Base-by-base conservation (phyloP, 2,797 vertebrate genomes). In the Euphonia xanthogaster region DNA sequence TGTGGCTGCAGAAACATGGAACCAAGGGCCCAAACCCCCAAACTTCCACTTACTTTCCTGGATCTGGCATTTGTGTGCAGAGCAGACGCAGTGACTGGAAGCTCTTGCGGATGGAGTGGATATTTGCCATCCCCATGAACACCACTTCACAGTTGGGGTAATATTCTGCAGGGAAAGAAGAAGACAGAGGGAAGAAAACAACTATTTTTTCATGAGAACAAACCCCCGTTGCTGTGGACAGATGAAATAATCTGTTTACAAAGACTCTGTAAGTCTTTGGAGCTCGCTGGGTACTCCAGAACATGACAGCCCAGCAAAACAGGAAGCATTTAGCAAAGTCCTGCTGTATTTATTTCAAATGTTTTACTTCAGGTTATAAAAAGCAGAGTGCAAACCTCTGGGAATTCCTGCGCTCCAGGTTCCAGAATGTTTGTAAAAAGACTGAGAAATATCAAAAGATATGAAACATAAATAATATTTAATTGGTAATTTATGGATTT, bases 101-200 rank as follows among this genome's bases (percentile, higher is more conserved):
- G 98, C 99, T 99, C 98, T 99, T 99, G 95, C 99, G 98, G 95
- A 99, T 99, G 83, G 99, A 99, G 97, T 99, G 99, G 96, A 99
- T 99, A 98, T 99, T 99, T 94, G 99, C 99, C 99, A 99, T 99
- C 62, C 99, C 99, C 99, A 99, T 99, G 95, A 99, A 99, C 60
- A 99, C 98, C n/a, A 99, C 99, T 97, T 99, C 99, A 95, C 99
- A 99, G 98, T 99, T 99, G 3, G 99, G 99, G 88, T 99, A 99
- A 98, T 99, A 99, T 91, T 99, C 99, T 99, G 97, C 13, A 95
- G 70, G 94, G n/a, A 93, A 85, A 48, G 4, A 57, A 1, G 86
- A 96, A 62, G 88, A 66, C 48, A 91, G 83, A 96, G 53, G 90
- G 58, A 97, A 97, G 91, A 62, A 95, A 78, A 92, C 66, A 94